A percentile compares a stretch with the other conserved stretches of the same genome.
Conservation (phyloP, 1,140 invertebrate species). For the Penaeus indicus region DNA sequence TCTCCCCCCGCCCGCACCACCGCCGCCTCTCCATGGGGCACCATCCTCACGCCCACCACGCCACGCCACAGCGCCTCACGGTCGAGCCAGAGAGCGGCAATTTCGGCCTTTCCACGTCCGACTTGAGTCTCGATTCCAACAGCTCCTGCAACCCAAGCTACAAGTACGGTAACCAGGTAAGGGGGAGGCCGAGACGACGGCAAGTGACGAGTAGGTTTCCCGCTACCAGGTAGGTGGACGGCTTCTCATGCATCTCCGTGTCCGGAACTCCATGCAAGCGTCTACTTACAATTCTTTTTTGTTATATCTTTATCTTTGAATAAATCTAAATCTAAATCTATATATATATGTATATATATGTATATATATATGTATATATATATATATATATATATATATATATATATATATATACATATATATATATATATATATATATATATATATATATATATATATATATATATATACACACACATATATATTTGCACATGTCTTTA, state of each 20-base stretch:
- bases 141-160: slow-evolving; percentile 58
- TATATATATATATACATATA: background rate
- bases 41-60: slow-evolving; percentile 39
- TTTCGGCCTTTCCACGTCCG: slow-evolving; percentile 56
- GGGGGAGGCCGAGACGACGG: background rate
- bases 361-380: slow-evolving; percentile 22
- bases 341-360: slow-evolving; percentile 22
- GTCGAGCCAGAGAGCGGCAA: slow-evolving; percentile 57
- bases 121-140: slow-evolving; percentile 55
- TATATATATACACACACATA: too few species aligned
- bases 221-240: too few species aligned
- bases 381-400: background rate
- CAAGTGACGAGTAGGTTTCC: too few species aligned
- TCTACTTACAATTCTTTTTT: background rate
- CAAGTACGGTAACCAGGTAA: slow-evolving; percentile 61
- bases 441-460: too few species aligned
- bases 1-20: slow-evolving; percentile 55
- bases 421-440: too few species aligned
- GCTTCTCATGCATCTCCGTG: too few species aligned
- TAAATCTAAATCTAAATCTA: slow-evolving; percentile 1
- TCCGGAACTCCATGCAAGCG: too few species aligned
- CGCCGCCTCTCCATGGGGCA: slow-evolving; percentile 58
- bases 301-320: background rate
- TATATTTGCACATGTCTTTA: too few species aligned
- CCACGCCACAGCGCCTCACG: slow-evolving; percentile 55